Conservation (phyloP, 2,113 vertebrate genomes). For the Ptilonorhynchus violaceus region DNA sequence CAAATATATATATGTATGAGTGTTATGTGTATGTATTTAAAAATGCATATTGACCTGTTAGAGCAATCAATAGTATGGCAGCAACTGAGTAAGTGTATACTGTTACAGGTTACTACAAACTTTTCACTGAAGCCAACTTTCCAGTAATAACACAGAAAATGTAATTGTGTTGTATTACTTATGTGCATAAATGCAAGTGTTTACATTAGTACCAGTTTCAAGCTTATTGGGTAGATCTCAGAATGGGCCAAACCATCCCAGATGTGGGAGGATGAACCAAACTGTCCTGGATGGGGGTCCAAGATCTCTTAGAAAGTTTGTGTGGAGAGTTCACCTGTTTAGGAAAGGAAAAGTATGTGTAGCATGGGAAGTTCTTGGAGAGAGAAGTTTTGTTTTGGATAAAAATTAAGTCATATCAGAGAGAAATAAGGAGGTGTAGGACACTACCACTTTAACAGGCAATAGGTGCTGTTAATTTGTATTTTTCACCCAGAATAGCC, state of each 20-base stretch:
- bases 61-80: neutral
- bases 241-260: neutral
- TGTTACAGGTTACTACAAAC: neutral
- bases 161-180: neutral
- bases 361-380: neutral
- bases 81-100: neutral
- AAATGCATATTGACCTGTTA: neutral
- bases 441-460: neutral
- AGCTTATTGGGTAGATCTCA: neutral
- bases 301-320: neutral
- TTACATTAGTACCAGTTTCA: neutral
- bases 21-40: neutral
- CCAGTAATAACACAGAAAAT: neutral
- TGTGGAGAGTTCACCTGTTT: neutral
- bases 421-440: neutral
- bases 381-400: neutral
- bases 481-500: neutral
- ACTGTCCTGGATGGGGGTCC: rapidly evolving
- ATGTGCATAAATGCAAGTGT: neutral
- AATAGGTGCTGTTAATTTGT: neutral
- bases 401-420: neutral
- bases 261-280: neutral
- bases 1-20: neutral
- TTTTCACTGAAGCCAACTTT: neutral
- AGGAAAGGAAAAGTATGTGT: neutral